These are phyloP conservation scores for Cyphomyrmex costatus DNA, from an alignment of 1,140 invertebrate genomes.

Conservation along the genomic window DNA sequence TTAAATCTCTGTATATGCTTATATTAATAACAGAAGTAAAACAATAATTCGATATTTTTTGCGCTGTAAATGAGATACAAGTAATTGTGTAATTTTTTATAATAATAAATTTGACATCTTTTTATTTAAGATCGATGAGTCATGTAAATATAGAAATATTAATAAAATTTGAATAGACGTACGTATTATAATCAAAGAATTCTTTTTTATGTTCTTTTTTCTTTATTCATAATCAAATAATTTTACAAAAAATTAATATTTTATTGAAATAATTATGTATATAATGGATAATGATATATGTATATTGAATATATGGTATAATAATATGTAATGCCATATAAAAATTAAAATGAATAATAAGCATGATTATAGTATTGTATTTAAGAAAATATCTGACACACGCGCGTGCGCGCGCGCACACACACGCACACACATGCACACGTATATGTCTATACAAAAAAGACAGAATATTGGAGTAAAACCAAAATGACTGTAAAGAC, in stretches of 20 bases:
- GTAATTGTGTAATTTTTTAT: too few species aligned
- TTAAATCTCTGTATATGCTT: background rate
- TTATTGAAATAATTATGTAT: background rate
- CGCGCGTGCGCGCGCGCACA: too few species aligned
- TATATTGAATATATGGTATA: too few species aligned
- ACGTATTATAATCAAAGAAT: background rate
- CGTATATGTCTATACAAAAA: background rate
- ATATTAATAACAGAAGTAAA: background rate
- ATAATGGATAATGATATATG: background rate
- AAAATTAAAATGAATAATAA: background rate
- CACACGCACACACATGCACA: too few species aligned
- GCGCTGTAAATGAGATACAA: background rate
- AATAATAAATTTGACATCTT: too few species aligned
- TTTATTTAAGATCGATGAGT: background rate
- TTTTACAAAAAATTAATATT: slow-evolving; percentile 2
- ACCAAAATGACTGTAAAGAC: background rate
- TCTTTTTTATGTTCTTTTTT: background rate
- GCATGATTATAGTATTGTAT: background rate
- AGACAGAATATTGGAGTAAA: background rate
- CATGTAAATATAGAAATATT: background rate
- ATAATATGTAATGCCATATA: background rate
- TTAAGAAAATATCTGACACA: background rate
- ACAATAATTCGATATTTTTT: background rate
- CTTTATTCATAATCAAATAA: background rate
- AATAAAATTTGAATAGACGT: background rate